Percentiles rank a stretch among this genome's conserved stretches.
Evolutionary conservation across 2,797 vertebrate genomes (phyloP).

Genomic region (Gobionotothen gibberifrons): DNA sequence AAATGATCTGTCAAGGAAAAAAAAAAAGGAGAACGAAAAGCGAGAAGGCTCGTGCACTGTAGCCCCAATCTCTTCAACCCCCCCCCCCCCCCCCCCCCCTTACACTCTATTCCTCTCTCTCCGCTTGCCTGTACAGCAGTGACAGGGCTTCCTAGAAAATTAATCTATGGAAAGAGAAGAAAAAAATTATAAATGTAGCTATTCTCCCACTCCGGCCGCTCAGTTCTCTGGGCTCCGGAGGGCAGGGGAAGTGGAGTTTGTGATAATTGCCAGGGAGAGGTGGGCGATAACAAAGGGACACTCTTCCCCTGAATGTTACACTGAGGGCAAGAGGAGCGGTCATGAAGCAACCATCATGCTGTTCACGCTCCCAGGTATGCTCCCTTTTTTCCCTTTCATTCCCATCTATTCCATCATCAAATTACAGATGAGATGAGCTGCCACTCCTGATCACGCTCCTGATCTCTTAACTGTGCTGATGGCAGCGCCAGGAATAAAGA

Average conservation of each 20-base stretch:
- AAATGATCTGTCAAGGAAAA: constrained; percentile 94
- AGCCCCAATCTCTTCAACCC: constrained; percentile 80
- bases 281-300: constrained; percentile 85
- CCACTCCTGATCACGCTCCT: constrained; percentile 68
- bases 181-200: constrained; percentile 90
- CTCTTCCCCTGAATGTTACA: constrained; percentile 86
- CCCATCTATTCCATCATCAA: constrained; percentile 77
- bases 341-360: constrained; percentile 74
- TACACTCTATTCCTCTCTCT: constrained; percentile 70
- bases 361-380: constrained; percentile 76
- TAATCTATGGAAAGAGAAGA: constrained; percentile 87
- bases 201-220: constrained; percentile 84
- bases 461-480: constrained; percentile 71
- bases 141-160: constrained; percentile 89
- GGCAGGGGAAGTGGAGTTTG: constrained; percentile 86
- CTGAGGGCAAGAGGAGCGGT: constrained; percentile 83
- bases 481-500: constrained; percentile 38
- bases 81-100: constrained; percentile 37
- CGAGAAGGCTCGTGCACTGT: constrained; percentile 80
- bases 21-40: constrained; percentile 74
- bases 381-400: constrained; percentile 61
- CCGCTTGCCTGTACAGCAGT: constrained; percentile 80
- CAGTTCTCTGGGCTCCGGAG: constrained; percentile 83
- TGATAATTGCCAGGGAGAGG: constrained; percentile 86
- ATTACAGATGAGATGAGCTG: constrained; percentile 82